Percentiles rank a stretch among this genome's conserved stretches.
Conservation (phyloP, 2,113 vertebrate species). For the Meleagris gallopavo region DNA sequence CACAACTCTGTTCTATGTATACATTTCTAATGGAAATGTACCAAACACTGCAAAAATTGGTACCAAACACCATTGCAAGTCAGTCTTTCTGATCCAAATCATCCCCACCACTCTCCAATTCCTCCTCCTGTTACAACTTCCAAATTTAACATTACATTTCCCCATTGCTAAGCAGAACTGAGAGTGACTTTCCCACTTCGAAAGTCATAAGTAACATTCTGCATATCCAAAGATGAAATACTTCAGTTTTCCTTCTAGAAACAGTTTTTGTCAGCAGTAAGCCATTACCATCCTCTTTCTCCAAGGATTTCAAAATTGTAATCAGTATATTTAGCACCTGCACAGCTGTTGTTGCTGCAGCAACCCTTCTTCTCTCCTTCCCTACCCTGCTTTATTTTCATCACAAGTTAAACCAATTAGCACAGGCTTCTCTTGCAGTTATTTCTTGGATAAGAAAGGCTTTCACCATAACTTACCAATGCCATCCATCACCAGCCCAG, state of each 20-base stretch:
- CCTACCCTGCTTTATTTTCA: background rate
- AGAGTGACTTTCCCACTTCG: background rate
- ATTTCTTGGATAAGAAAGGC: background rate
- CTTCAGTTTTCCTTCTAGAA: background rate
- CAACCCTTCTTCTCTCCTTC: background rate
- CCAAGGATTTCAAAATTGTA: background rate
- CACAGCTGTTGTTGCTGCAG: slow-evolving; percentile 41
- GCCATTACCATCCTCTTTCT: background rate
- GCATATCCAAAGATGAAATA: background rate
- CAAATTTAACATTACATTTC: background rate
- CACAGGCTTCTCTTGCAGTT: background rate
- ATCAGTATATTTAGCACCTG: slow-evolving; percentile 5
- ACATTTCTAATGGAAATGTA: background rate
- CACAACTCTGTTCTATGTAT: background rate
- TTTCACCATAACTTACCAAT: background rate
- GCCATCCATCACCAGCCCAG: background rate
- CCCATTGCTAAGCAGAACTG: background rate
- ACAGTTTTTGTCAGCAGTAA: background rate
- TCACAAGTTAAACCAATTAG: slow-evolving; percentile 22
- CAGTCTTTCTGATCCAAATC: background rate
- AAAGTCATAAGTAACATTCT: background rate
- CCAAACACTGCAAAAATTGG: background rate
- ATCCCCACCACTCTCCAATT: background rate
- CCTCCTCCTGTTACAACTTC: background rate
- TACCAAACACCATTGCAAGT: background rate